Percentiles rank a stretch among this genome's conserved stretches.
Conservation (phyloP, 1,140 invertebrate species). For the Conus betulinus region DNA sequence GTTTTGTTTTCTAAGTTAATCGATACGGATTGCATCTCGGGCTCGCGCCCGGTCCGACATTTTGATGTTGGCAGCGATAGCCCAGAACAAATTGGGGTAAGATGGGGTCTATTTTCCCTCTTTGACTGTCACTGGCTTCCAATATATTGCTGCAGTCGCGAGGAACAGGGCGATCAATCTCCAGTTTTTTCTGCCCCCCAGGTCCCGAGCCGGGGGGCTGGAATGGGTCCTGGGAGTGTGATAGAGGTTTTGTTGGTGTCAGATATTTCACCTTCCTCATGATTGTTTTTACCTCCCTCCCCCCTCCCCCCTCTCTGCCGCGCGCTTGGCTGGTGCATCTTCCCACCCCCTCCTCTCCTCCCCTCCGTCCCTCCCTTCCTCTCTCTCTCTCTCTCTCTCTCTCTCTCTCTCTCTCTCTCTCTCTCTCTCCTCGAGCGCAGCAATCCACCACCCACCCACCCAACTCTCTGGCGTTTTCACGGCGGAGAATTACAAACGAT, state of each 20-base stretch:
- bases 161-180: conserved; percentile 20
- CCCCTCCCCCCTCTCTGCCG: neutral
- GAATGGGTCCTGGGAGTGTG: conserved; percentile 12
- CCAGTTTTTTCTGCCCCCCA: neutral
- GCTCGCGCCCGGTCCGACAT: conserved; percentile 22
- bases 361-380: neutral
- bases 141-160: conserved; percentile 37
- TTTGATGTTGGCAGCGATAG: conserved; percentile 37
- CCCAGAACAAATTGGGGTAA: conserved; percentile 40
- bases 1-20: too few relatives aligned
- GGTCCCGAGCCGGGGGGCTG: neutral
- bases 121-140: conserved; percentile 25
- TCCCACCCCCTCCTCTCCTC: neutral
- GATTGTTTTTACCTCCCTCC: conserved; percentile 11
- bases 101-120: conserved; percentile 33
- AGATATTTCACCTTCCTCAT: conserved; percentile 25
- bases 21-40: neutral
- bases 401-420: neutral
- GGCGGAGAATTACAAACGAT: neutral
- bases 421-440: too few relatives aligned
- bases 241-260: conserved; percentile 33
- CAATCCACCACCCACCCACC: too few relatives aligned
- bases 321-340: neutral
- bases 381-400: neutral
- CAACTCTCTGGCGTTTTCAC: neutral